Percentiles rank a stretch among this genome's conserved stretches.
These are phyloP conservation scores for Pseudanteris insignis DNA, from an alignment of 2,888 invertebrate genomes.

Conservation along the genomic window DNA sequence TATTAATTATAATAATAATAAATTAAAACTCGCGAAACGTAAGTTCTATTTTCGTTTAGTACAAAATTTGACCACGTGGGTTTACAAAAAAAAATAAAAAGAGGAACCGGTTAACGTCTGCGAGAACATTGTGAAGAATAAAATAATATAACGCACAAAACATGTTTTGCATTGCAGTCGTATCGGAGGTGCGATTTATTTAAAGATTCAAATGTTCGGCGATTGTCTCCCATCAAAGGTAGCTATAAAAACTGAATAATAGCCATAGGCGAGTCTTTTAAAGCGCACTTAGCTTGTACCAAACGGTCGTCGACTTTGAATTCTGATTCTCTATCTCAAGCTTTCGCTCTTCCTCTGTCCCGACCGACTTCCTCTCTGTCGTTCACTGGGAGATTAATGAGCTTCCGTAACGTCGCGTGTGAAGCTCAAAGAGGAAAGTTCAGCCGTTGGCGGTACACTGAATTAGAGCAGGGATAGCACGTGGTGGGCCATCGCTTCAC, in stretches of 20 bases:
- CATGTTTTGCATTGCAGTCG: too few species aligned
- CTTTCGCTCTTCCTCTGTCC: slow-evolving; percentile 13
- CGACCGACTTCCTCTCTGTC: slow-evolving; percentile 32
- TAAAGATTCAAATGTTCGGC: slow-evolving; percentile 5
- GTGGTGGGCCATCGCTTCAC: slow-evolving; percentile 7
- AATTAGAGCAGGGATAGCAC: slow-evolving; percentile 29
- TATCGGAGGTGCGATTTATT: slow-evolving; percentile 18
- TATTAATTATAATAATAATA: too few species aligned
- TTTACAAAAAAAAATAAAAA: too few species aligned
- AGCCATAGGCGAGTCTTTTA: slow-evolving; percentile 24
- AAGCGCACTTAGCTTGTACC: slow-evolving; percentile 24
- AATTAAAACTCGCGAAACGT: too few species aligned
- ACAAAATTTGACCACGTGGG: too few species aligned
- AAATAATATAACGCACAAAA: too few species aligned
- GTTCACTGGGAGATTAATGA: slow-evolving; percentile 36
- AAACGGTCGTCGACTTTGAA: slow-evolving; percentile 36
- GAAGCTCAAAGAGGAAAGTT: slow-evolving; percentile 40
- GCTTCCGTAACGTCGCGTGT: slow-evolving; percentile 41
- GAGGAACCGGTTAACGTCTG: too few species aligned
- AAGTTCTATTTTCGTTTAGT: too few species aligned
- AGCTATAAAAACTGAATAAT: slow-evolving; percentile 31
- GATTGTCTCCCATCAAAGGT: slow-evolving; percentile 17
- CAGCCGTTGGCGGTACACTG: slow-evolving; percentile 34
- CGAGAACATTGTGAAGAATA: too few species aligned
- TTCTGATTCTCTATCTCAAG: slow-evolving; percentile 27